phyloP scores from a whole-genome alignment of 2,113 vertebrate species.

The Myotis yumanensis region DNA sequence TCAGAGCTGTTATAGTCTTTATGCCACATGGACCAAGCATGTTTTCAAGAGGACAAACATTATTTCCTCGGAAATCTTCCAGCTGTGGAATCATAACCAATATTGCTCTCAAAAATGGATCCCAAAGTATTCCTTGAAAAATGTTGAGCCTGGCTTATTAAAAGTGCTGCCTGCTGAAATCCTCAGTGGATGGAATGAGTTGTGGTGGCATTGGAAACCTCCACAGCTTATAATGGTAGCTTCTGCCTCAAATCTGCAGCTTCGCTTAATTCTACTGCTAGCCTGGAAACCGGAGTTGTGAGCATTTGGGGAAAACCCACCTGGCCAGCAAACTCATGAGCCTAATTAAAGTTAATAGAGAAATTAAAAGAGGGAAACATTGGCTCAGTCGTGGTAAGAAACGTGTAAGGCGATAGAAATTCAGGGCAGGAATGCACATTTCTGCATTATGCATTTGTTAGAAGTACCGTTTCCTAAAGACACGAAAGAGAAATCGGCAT shows the following conservation, averaged over 20 bases:
- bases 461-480: conserved; percentile 37
- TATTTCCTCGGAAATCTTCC: conserved; percentile 67
- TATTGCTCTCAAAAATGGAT: conserved; percentile 76
- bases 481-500: background rate
- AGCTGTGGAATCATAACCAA: conserved; percentile 74
- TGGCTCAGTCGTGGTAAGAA: background rate
- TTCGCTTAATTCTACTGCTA: conserved; percentile 70
- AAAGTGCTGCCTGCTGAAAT: conserved; percentile 76
- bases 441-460: conserved; percentile 44
- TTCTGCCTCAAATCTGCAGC: conserved; percentile 70
- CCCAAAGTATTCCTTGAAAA: conserved; percentile 74
- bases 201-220: conserved; percentile 57
- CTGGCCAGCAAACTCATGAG: conserved; percentile 82
- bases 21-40: background rate
- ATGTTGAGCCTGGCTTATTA: conserved; percentile 62
- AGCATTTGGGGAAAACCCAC: conserved; percentile 83
- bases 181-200: conserved; percentile 66
- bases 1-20: conserved; percentile 30
- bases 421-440: conserved; percentile 40
- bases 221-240: background rate
- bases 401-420: conserved; percentile 61
- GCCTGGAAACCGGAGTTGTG: conserved; percentile 73
- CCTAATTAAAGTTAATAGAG: conserved; percentile 84
- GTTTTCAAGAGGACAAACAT: conserved; percentile 63
- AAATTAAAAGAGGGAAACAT: conserved; percentile 80